Conservation (phyloP, 2,113 vertebrate genomes). For the Thinocorus orbignyianus region DNA sequence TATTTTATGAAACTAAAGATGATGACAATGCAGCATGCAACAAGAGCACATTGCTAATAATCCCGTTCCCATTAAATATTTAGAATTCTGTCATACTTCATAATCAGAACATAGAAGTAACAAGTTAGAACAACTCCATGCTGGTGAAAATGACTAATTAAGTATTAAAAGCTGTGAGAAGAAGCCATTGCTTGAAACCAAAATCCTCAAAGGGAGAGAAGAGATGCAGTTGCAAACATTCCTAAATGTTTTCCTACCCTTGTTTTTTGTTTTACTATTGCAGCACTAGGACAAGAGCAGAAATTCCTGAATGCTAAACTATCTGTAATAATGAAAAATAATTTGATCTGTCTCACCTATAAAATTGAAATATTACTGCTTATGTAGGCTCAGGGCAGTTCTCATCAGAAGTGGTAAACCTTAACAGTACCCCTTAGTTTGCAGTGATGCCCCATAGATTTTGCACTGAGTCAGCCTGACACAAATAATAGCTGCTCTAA, state of each 20-base stretch:
- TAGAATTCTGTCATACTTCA: slow-evolving; percentile 16
- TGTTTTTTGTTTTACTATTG: not conserved
- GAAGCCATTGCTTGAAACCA: not conserved
- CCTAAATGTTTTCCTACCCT: not conserved
- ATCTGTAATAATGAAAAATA: not conserved
- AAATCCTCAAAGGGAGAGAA: not conserved
- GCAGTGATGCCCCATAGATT: not conserved
- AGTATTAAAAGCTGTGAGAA: not conserved
- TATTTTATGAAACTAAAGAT: slow-evolving; percentile 26
- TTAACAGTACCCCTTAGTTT: not conserved
- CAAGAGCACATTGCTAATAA: slow-evolving; percentile 18
- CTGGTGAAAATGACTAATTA: slow-evolving; percentile 9
- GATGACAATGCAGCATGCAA: not conserved
- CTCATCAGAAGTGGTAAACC: not conserved
- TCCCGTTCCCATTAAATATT: slow-evolving; percentile 19
- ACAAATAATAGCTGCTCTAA: not conserved
- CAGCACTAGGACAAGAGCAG: not conserved
- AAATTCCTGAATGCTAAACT: not conserved
- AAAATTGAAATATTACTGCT: not conserved
- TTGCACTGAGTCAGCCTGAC: not conserved
- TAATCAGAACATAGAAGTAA: not conserved
- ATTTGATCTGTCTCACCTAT: not conserved
- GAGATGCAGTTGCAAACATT: not conserved
- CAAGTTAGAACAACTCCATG: not conserved
- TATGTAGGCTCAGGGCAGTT: not conserved